Evolutionary conservation across 2,113 vertebrate species (phyloP).

Genomic region (Mobula hypostoma): DNA sequence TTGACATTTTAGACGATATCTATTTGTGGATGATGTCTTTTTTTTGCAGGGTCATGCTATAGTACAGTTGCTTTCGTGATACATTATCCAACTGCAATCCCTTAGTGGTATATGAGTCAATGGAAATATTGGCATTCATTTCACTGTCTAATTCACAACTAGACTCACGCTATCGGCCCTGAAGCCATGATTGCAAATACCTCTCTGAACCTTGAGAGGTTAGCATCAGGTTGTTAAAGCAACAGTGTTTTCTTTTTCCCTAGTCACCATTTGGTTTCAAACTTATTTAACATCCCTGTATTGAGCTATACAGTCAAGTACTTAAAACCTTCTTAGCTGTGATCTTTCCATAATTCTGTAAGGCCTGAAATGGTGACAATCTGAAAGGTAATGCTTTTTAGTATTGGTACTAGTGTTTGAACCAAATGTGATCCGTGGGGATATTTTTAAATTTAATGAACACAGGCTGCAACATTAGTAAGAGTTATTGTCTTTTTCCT

Average conservation of each 20-base stretch:
- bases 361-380: not conserved
- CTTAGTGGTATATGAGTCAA: slow-evolving; percentile 19
- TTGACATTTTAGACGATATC: slow-evolving; percentile 23
- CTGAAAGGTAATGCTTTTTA: not conserved
- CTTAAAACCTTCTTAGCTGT: not conserved
- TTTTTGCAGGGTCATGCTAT: slow-evolving; percentile 20
- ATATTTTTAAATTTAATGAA: not conserved
- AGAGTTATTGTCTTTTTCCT: not conserved
- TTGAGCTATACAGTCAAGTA: not conserved
- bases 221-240: not conserved
- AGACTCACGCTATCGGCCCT: not conserved
- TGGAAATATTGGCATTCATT: slow-evolving; percentile 16
- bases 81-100: slow-evolving; percentile 11
- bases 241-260: not conserved
- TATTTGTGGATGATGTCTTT: not conserved
- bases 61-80: not conserved
- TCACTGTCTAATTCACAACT: slow-evolving; percentile 20
- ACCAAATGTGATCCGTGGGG: no score
- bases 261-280: not conserved
- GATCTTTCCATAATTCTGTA: not conserved
- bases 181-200: not conserved
- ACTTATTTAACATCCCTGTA: not conserved
- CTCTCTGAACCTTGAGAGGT: not conserved
- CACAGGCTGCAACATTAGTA: not conserved
- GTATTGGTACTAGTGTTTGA: not conserved